Evolutionary conservation across 2,797 vertebrate genomes (phyloP).

Genomic region (Chloroceryle inda): DNA sequence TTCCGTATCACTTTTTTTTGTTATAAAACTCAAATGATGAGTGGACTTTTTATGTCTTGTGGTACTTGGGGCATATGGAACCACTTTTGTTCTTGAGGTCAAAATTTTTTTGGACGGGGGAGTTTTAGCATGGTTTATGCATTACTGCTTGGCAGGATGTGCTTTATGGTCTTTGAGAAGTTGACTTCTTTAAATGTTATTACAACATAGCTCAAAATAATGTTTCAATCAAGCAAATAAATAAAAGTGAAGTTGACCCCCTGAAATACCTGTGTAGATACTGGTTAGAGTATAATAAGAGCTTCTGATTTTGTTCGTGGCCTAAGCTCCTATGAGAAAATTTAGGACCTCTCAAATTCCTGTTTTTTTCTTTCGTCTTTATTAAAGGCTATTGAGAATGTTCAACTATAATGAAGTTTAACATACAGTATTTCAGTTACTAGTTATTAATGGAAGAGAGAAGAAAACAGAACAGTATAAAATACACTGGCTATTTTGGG

Average conservation of each 20-base stretch:
- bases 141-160: neutral
- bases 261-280: neutral
- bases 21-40: neutral
- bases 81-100: neutral
- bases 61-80: neutral
- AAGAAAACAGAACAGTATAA: neutral
- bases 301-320: neutral
- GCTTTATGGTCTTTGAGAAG: neutral
- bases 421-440: neutral
- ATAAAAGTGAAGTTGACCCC: neutral
- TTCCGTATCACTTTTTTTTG: neutral
- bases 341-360: neutral
- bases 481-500: neutral
- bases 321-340: neutral
- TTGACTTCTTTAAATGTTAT: neutral
- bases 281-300: neutral
- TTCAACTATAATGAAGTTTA: neutral
- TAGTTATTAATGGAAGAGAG: neutral
- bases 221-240: neutral
- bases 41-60: neutral
- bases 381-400: neutral
- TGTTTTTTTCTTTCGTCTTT: neutral
- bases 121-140: neutral
- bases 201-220: neutral
- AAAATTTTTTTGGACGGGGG: neutral